These are phyloP conservation scores for Pseudochirops corinnae DNA, from an alignment of 2,797 vertebrate genomes.

Conservation along the genomic window DNA sequence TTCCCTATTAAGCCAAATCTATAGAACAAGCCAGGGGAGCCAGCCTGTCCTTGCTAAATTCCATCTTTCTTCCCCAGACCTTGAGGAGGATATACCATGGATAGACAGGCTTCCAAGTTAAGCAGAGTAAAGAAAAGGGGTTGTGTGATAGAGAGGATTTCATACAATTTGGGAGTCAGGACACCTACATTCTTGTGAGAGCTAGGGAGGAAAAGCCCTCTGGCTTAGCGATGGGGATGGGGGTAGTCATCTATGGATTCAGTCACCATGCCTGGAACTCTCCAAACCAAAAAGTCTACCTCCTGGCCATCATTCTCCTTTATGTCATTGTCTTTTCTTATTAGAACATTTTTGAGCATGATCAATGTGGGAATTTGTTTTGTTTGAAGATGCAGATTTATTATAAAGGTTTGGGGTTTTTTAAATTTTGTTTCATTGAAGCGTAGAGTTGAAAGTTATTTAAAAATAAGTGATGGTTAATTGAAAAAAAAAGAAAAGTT, in stretches of 20 bases:
- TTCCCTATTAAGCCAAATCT: not conserved
- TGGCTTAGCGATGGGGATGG: not conserved
- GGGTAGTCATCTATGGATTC: not conserved
- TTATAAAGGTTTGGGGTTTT: not conserved
- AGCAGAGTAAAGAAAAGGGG: not conserved
- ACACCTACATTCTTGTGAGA: not conserved
- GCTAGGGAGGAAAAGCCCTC: not conserved
- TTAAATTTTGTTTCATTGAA: not conserved
- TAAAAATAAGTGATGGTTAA: not conserved
- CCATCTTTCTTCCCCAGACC: not conserved
- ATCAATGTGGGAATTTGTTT: not conserved
- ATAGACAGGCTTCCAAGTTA: not conserved
- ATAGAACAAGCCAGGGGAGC: not conserved
- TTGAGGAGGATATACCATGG: not conserved
- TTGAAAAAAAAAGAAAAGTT: not conserved
- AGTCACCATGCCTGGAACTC: not conserved
- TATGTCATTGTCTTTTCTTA: not conserved
- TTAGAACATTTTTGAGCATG: not conserved
- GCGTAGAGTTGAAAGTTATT: not conserved
- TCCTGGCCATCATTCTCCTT: not conserved
- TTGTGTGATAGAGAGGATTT: not conserved
- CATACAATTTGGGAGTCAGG: not conserved
- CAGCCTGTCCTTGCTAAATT: not conserved
- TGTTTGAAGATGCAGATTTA: not conserved
- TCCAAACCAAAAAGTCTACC: not conserved